Percentiles rank a stretch among this genome's conserved stretches.
Conservation (phyloP, 2,888 invertebrate species). For the Rotaria macrura region DNA sequence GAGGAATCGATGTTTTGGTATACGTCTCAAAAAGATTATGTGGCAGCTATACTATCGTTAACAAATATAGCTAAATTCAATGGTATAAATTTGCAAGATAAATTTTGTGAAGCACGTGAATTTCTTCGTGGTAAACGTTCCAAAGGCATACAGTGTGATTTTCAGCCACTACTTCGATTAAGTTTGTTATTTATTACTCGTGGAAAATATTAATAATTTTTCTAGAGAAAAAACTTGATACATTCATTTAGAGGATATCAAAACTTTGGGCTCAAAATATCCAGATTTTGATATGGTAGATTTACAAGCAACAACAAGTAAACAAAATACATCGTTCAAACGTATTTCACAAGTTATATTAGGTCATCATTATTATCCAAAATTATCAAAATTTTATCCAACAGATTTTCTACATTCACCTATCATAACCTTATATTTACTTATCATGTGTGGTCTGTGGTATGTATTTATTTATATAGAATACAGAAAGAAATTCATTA, state of each 20-base stretch:
- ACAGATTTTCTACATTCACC: slow-evolving; percentile 27
- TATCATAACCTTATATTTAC: slow-evolving; percentile 25
- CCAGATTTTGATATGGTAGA: slow-evolving; percentile 31
- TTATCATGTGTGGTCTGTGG: slow-evolving; percentile 28
- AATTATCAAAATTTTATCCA: slow-evolving; percentile 7
- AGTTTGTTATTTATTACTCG: not conserved
- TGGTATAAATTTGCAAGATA: slow-evolving; percentile 20
- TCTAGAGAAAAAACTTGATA: not conserved
- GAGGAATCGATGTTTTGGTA: slow-evolving; percentile 33
- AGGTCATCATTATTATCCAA: not conserved
- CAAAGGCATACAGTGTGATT: slow-evolving; percentile 29
- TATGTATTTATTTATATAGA: not conserved
- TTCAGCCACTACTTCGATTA: slow-evolving; percentile 26
- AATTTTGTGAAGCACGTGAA: slow-evolving; percentile 24
- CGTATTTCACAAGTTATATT: not conserved
- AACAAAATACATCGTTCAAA: not conserved
- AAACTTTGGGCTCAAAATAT: slow-evolving; percentile 28
- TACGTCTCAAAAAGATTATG: slow-evolving; percentile 29
- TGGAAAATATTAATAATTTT: not conserved
- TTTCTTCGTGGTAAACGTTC: slow-evolving; percentile 28
- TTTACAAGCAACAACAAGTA: slow-evolving; percentile 21
- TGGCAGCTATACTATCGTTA: slow-evolving; percentile 26
- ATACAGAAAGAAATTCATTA: not conserved
- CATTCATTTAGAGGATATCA: slow-evolving; percentile 23
- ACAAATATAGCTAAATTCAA: slow-evolving; percentile 26